These are phyloP conservation scores for Platysteira castanea DNA, from an alignment of 2,113 vertebrate genomes.

Conservation along the genomic window DNA sequence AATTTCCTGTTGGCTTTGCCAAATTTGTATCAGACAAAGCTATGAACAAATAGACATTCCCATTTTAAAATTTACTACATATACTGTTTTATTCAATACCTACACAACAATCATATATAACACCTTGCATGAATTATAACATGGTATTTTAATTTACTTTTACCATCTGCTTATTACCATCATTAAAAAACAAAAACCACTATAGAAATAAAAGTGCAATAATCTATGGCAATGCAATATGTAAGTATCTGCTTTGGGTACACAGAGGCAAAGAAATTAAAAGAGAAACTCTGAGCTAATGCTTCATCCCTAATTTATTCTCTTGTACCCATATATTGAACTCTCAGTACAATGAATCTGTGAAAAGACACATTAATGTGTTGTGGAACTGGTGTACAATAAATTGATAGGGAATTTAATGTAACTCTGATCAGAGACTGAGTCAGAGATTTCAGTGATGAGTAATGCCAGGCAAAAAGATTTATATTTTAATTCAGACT, in stretches of 20 bases:
- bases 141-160: background rate
- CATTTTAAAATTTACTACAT: background rate
- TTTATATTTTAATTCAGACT: constrained; percentile 1
- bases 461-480: background rate
- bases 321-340: background rate
- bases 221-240: background rate
- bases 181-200: background rate
- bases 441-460: background rate
- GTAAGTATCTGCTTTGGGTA: background rate
- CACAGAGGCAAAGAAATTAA: constrained; percentile 24
- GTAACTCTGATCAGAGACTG: background rate
- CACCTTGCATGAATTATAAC: background rate
- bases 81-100: background rate
- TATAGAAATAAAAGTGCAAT: background rate
- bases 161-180: background rate
- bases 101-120: background rate
- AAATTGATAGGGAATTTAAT: background rate
- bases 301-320: background rate
- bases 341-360: background rate
- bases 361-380: background rate
- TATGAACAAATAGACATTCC: background rate
- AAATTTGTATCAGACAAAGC: background rate
- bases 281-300: constrained; percentile 29
- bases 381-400: background rate
- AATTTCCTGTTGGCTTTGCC: background rate